Base-by-base conservation (phyloP, 2,888 invertebrate genomes). In the Sphecodes monilicornis region DNA sequence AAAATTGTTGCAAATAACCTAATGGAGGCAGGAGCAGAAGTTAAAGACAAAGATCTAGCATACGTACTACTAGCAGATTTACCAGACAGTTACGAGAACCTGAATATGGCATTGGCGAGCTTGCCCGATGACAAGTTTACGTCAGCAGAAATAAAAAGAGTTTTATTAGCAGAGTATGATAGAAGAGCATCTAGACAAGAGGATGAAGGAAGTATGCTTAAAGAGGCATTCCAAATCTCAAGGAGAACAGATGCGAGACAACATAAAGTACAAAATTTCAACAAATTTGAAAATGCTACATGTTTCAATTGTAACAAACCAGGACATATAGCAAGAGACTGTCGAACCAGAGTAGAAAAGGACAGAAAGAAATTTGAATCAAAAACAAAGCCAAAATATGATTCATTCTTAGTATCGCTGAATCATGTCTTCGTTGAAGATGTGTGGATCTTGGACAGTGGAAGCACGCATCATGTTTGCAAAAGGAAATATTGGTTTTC, bases 401-500 rank as follows among this genome's bases (percentile, higher is more conserved):
- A 75, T 13, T 43, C 70, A 6, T 75, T 64, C 26, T 46, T 75
- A 26, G 22, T 75, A 0, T 46, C 60, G 0, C 1, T 80, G 22
- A 75, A 80, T 82, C 10, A 39, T 60, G 36, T 36, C 36, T 36
- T 36, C n/a, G 11, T 79, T 0, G 32, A 69, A 26, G 79, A 74
- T 43, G 3, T 32, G 1, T 79, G 79, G 79, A 16, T 79, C 0
- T 10, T 79, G 4, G 79, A 79, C 11, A 79, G 74, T 11, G 79
- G 69, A 13, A 36, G 69, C 26, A 75, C 74, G 3, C 79, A 80
- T n/a, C 79, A 70, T 26, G 70, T 75, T 0, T 75, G 79, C 18
- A 80, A 60, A 60, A 80, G 60, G 46, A 57, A 36, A 60, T 68
- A 80, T 0, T 80, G 74, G 69, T 80, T 80, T 26, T 13, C 41